These are phyloP conservation scores for Galbula dea DNA, from an alignment of 2,113 vertebrate genomes.

Conservation along the genomic window DNA sequence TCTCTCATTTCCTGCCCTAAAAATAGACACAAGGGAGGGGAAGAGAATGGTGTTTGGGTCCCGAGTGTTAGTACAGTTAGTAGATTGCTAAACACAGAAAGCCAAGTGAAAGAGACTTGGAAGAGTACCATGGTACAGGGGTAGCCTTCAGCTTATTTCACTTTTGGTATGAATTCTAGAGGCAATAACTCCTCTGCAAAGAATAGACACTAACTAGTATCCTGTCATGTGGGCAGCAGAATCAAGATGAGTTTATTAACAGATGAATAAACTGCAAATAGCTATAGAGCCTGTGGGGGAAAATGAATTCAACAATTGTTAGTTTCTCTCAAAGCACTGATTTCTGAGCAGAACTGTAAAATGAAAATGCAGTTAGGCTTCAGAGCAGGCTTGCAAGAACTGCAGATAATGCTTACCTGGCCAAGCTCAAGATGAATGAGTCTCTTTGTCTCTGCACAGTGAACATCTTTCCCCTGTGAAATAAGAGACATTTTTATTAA, in stretches of 20 bases:
- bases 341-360: background rate
- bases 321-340: background rate
- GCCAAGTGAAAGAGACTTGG: background rate
- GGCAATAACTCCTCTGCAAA: background rate
- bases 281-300: background rate
- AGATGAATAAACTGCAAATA: background rate
- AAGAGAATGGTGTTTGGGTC: background rate
- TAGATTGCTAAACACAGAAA: background rate
- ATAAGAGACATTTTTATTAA: background rate
- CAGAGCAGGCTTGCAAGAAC: background rate
- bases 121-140: background rate
- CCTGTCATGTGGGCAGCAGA: constrained; percentile 6
- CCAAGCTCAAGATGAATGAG: background rate
- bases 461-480: background rate
- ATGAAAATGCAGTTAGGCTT: background rate
- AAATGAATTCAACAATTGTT: background rate
- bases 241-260: background rate
- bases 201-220: background rate
- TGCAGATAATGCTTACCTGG: background rate
- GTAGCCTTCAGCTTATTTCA: background rate
- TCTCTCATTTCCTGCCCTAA: background rate
- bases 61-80: background rate
- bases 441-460: background rate
- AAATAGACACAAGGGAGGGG: background rate
- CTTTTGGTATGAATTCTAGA: background rate